Percentiles rank a stretch among this genome's conserved stretches.
Conservation (phyloP, 2,888 invertebrate genomes). For the Cantharis nigra region DNA sequence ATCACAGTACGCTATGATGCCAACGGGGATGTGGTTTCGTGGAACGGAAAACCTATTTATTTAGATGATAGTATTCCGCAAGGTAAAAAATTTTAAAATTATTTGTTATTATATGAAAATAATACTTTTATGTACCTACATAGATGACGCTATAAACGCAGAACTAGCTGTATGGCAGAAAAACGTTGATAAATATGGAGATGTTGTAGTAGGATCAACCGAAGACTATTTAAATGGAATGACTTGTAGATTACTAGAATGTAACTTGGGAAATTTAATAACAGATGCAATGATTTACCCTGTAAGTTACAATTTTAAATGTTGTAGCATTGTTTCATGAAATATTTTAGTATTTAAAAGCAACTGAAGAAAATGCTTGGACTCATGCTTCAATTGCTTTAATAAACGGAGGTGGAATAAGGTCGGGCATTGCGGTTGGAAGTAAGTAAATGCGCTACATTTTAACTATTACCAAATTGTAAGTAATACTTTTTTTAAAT, state of each 20-base stretch:
- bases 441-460: background rate
- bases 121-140: background rate
- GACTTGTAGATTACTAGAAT: conserved; percentile 66
- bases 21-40: conserved; percentile 66
- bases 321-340: background rate
- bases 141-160: conserved; percentile 65
- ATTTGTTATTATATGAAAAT: background rate
- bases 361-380: conserved; percentile 62
- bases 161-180: conserved; percentile 66
- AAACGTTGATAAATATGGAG: conserved; percentile 61
- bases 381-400: conserved; percentile 69
- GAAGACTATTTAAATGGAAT: conserved; percentile 62
- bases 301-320: conserved; percentile 12
- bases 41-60: conserved; percentile 73
- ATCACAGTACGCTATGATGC: conserved; percentile 73
- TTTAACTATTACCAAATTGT: no score
- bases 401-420: conserved; percentile 71
- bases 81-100: conserved; percentile 57
- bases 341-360: conserved; percentile 55
- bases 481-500: background rate
- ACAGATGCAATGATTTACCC: conserved; percentile 71
- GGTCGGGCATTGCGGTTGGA: conserved; percentile 52
- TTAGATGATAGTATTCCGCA: conserved; percentile 65
- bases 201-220: conserved; percentile 62
- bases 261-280: conserved; percentile 74